Evolutionary conservation across 2,113 vertebrate genomes (phyloP).

Genomic region (Pionites leucogaster): DNA sequence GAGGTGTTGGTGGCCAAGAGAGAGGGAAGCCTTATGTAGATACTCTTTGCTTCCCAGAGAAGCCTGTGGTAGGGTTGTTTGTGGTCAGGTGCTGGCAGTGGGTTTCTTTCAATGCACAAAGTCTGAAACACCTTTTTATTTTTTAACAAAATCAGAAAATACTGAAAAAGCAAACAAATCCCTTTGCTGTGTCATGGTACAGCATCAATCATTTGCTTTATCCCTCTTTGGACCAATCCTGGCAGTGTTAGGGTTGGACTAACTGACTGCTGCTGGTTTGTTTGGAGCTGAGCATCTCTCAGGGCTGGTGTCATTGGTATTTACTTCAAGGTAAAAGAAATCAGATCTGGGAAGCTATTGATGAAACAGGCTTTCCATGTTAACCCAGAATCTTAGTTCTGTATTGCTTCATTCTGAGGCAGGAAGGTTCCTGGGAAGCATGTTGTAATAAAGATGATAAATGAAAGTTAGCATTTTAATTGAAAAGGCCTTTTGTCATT

Average conservation of each 20-base stretch:
- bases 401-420: neutral
- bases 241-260: neutral
- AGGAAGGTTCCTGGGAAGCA: neutral
- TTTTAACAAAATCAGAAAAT: neutral
- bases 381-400: neutral
- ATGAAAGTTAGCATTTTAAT: neutral
- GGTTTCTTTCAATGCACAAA: neutral
- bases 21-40: neutral
- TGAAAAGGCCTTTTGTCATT: neutral
- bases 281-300: neutral
- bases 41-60: neutral
- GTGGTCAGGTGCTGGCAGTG: neutral
- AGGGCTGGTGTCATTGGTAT: neutral
- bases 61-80: neutral
- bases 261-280: neutral
- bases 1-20: neutral
- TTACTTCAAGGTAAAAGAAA: neutral
- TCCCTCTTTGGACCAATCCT: neutral
- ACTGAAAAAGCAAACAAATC: neutral
- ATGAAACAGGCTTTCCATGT: neutral
- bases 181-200: neutral
- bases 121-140: neutral
- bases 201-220: neutral
- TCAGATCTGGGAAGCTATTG: neutral
- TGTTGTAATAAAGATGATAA: conserved; percentile 22